A percentile compares a stretch with the other conserved stretches of the same genome.
These are phyloP conservation scores for Eueides isabella DNA, from an alignment of 1,140 invertebrate species.

Conservation along the genomic window DNA sequence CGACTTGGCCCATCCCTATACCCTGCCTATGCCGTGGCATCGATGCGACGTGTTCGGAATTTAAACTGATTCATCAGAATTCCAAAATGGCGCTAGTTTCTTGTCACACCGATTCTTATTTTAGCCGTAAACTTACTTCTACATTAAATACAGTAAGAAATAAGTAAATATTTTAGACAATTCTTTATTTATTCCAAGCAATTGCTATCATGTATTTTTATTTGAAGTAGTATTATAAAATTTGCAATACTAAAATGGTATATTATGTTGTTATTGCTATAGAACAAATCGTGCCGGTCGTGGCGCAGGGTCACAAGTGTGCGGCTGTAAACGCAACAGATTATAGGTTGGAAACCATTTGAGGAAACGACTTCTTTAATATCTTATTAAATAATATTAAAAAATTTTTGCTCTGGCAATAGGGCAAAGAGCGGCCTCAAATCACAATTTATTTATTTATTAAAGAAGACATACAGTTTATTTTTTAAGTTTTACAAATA, in stretches of 20 bases:
- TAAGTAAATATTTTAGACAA: conserved; percentile 49
- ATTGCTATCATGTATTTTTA: not conserved
- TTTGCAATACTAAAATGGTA: not conserved
- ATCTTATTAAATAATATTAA: not conserved
- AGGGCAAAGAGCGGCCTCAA: no score
- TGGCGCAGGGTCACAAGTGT: no score
- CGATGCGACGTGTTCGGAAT: conserved; percentile 68
- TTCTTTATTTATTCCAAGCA: conserved; percentile 36
- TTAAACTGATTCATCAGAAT: conserved; percentile 69
- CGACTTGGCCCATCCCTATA: conserved; percentile 25
- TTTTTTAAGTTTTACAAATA: no score
- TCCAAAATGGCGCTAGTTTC: conserved; percentile 57
- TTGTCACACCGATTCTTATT: conserved; percentile 50
- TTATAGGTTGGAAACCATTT: no score
- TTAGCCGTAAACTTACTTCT: conserved; percentile 37
- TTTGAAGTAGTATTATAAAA: not conserved
- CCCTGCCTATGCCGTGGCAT: conserved; percentile 27
- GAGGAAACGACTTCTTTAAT: no score
- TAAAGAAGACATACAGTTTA: no score
- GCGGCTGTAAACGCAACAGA: no score
- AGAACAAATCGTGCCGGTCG: no score
- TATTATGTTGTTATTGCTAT: not conserved
- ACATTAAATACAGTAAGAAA: conserved; percentile 43
- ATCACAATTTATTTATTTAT: no score
- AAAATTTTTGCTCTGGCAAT: no score